phyloP scores from a whole-genome alignment of 2,113 vertebrate species.

The Gadus macrocephalus region DNA sequence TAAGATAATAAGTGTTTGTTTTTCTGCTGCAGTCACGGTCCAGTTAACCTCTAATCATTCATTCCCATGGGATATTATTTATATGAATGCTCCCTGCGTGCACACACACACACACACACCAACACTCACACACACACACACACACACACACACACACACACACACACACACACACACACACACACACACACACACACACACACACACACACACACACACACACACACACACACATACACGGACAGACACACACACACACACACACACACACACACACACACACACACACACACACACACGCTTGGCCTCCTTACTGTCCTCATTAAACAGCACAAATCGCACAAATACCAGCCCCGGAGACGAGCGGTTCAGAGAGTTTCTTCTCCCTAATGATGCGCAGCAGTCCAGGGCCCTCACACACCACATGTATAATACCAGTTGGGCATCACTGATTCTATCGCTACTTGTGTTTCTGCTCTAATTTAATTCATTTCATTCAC shows the following conservation, averaged over 20 bases:
- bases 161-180: background rate
- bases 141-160: constrained; percentile 5
- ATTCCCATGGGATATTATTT: too few relatives aligned
- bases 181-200: background rate
- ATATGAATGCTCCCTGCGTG: too few relatives aligned
- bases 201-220: background rate
- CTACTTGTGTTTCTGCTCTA: too few relatives aligned
- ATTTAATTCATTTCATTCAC: too few relatives aligned
- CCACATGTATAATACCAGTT: too few relatives aligned
- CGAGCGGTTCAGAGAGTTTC: background rate
- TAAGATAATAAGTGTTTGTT: too few relatives aligned
- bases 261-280: constrained; percentile 3
- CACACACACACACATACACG: background rate
- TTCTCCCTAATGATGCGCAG: background rate
- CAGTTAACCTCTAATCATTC: too few relatives aligned
- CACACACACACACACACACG: background rate
- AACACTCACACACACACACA: background rate
- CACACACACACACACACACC: background rate
- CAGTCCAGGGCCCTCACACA: too few relatives aligned
- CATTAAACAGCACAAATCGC: constrained; percentile 43
- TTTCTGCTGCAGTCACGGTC: too few relatives aligned
- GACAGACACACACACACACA: background rate
- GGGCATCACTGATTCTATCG: too few relatives aligned
- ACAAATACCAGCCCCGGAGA: constrained; percentile 19
- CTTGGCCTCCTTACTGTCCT: constrained; percentile 16